A percentile compares a stretch with the other conserved stretches of the same genome.
phyloP scores from a whole-genome alignment of 2,797 vertebrate species.

The Peromyscus melanophrys region DNA sequence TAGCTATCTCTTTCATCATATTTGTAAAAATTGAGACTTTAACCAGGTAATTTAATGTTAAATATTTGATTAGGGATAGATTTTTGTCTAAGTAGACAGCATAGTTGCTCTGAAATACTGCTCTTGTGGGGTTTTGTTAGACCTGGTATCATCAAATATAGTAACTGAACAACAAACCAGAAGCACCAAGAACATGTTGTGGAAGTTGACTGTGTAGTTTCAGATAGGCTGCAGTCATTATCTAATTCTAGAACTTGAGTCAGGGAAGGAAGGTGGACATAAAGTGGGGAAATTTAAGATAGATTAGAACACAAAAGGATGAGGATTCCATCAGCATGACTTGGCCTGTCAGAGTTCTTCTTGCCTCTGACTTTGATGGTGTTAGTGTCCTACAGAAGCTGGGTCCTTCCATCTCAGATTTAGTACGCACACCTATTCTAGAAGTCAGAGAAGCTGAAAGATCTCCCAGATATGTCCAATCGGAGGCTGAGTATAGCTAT shows the following conservation, averaged over 20 bases:
- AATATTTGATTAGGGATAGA: neutral
- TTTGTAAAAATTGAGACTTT: neutral
- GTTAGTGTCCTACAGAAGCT: neutral
- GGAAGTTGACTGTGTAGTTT: neutral
- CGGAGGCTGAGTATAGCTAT: neutral
- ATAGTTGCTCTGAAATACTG: neutral
- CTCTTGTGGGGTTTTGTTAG: neutral
- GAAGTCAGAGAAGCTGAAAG: neutral
- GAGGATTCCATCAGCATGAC: neutral
- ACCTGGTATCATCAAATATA: neutral
- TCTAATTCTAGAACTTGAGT: neutral
- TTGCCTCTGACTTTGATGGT: neutral
- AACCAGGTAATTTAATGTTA: slow-evolving; percentile 4
- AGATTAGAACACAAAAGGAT: neutral
- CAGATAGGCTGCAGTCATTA: neutral
- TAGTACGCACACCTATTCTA: neutral
- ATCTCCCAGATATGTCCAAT: neutral
- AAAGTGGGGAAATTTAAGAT: neutral
- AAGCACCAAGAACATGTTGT: neutral
- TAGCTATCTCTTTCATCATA: neutral
- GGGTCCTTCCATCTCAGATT: neutral
- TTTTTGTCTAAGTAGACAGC: neutral
- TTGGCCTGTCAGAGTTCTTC: neutral
- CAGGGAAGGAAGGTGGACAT: neutral
- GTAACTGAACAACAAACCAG: neutral